Evolutionary conservation across 2,113 vertebrate genomes (phyloP).

Genomic region (Benthochromis sp.): DNA sequence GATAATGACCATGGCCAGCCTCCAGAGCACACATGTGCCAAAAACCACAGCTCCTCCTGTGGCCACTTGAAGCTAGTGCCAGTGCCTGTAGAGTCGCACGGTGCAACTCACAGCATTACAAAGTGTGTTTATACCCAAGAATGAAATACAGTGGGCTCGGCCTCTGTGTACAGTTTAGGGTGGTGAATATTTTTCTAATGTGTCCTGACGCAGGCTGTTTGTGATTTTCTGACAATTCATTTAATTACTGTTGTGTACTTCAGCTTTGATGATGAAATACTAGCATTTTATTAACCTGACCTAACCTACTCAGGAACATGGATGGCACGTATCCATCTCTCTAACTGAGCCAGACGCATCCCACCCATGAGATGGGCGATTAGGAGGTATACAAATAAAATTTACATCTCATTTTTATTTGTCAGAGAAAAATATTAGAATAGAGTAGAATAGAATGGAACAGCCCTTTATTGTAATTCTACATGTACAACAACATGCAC

Average conservation of each 20-base stretch:
- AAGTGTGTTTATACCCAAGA: not conserved
- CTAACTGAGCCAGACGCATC: not conserved
- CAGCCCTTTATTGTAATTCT: not conserved
- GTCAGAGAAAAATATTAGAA: not conserved
- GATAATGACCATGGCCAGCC: not conserved
- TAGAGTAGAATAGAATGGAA: not conserved
- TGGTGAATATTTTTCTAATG: not conserved
- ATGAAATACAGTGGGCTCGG: not conserved
- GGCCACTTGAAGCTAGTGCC: not conserved
- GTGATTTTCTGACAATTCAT: not conserved
- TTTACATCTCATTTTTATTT: not conserved
- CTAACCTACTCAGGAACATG: not conserved
- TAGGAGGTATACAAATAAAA: not conserved
- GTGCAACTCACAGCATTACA: not conserved
- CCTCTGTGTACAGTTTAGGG: rapidly evolving
- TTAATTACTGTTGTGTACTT: not conserved
- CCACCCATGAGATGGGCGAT: not conserved
- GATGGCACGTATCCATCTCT: not conserved
- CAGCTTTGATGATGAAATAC: not conserved
- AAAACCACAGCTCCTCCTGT: not conserved
- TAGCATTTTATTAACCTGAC: not conserved
- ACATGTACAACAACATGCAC: not conserved
- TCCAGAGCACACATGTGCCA: not conserved
- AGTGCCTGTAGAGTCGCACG: not conserved
- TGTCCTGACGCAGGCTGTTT: not conserved